phyloP scores from a whole-genome alignment of 1,140 invertebrate genomes.

The Drosophila takahashii region DNA sequence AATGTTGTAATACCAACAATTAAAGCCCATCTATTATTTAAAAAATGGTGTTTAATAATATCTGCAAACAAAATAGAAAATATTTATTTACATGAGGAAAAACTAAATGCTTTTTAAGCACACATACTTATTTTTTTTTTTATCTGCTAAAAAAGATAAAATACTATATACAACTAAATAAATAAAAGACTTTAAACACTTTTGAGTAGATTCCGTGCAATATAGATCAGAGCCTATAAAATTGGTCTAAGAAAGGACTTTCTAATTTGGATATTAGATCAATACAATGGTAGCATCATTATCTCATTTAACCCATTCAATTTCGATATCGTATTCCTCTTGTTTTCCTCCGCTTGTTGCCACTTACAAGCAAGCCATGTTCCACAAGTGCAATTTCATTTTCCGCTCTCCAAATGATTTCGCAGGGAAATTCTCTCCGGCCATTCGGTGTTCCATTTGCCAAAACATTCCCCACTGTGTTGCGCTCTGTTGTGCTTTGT shows the following conservation, averaged over 20 bases:
- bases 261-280: neutral
- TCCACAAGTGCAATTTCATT: slow-evolving; percentile 33
- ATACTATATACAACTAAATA: too few relatives aligned
- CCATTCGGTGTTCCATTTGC: slow-evolving; percentile 9
- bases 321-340: neutral
- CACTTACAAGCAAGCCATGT: neutral
- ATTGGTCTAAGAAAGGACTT: too few relatives aligned
- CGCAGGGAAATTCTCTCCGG: slow-evolving; percentile 27
- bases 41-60: too few relatives aligned
- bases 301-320: neutral
- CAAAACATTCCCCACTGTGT: slow-evolving; percentile 29
- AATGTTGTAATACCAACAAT: too few relatives aligned
- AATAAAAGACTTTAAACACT: too few relatives aligned
- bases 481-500: slow-evolving; percentile 58
- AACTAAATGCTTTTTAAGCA: too few relatives aligned
- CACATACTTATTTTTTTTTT: too few relatives aligned
- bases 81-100: too few relatives aligned
- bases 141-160: too few relatives aligned
- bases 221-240: neutral
- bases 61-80: too few relatives aligned
- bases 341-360: slow-evolving; percentile 5
- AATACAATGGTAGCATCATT: neutral
- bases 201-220: neutral
- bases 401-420: neutral
- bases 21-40: too few relatives aligned